A percentile compares a stretch with the other conserved stretches of the same genome.
Evolutionary conservation across 2,113 vertebrate species (phyloP).

Genomic region (Phrynosoma platyrhinos): DNA sequence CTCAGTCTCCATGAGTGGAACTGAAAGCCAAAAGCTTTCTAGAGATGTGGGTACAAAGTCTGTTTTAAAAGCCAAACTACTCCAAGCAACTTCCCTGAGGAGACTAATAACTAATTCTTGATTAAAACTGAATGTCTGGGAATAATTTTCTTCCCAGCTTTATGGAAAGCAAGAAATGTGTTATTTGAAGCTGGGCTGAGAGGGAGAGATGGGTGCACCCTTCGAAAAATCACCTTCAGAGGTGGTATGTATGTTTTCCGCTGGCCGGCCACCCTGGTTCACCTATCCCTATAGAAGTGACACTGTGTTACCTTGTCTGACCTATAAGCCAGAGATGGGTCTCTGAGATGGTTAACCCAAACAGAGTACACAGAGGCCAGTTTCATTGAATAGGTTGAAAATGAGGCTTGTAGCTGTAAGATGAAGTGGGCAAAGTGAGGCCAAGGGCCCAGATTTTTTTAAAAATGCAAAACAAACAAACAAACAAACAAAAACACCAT

Average conservation of each 20-base stretch:
- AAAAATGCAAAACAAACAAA: too few species aligned
- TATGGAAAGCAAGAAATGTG: constrained; percentile 8
- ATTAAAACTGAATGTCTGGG: constrained; percentile 32
- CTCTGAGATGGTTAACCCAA: too few species aligned
- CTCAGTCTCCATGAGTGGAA: neutral
- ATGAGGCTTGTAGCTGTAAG: neutral
- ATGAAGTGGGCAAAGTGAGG: neutral
- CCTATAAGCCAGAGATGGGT: neutral
- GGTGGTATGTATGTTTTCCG: neutral
- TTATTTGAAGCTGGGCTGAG: neutral
- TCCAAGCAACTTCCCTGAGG: constrained; percentile 7
- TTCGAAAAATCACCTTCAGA: neutral
- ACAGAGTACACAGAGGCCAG: neutral
- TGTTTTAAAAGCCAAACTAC: constrained; percentile 6
- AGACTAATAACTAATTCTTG: constrained; percentile 19
- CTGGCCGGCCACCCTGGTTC: neutral
- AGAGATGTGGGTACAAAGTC: neutral
- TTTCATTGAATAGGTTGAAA: neutral
- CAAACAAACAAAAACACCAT: too few species aligned
- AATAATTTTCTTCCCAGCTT: constrained; percentile 21
- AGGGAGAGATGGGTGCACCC: neutral
- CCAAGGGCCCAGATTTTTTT: too few species aligned
- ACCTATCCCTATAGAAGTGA: neutral
- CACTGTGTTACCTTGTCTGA: neutral
- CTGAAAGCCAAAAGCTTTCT: constrained; percentile 10